A percentile compares a stretch with the other conserved stretches of the same genome.
Evolutionary conservation across 2,797 vertebrate genomes (phyloP).

Genomic region (Sebastes umbrosus): DNA sequence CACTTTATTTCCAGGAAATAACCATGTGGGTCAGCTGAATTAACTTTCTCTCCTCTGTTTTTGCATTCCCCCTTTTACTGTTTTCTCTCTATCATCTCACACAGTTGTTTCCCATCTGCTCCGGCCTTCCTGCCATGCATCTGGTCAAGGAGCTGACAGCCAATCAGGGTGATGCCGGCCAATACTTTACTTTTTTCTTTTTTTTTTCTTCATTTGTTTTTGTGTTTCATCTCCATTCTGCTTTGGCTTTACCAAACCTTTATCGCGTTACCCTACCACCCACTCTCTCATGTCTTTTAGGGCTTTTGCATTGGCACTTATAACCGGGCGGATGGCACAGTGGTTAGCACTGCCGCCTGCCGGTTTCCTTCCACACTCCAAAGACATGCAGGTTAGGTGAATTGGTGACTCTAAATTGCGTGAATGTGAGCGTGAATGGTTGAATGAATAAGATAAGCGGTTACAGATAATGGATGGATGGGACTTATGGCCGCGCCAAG

Average conservation of each 20-base stretch:
- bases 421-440: no score
- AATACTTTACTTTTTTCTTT: background rate
- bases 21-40: constrained; percentile 46
- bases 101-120: constrained; percentile 74
- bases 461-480: no score
- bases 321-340: no score
- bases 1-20: constrained; percentile 45
- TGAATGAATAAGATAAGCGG: no score
- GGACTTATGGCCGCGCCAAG: no score
- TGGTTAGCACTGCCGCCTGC: no score
- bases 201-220: constrained; percentile 25
- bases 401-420: no score
- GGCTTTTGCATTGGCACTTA: no score
- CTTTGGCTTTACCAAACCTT: constrained; percentile 7
- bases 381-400: no score
- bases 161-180: constrained; percentile 32
- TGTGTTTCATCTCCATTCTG: constrained; percentile 12
- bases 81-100: constrained; percentile 45
- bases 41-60: constrained; percentile 28
- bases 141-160: constrained; percentile 41
- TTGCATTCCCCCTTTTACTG: constrained; percentile 43
- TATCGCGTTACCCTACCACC: background rate
- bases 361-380: no score
- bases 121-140: constrained; percentile 65
- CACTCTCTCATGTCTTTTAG: background rate